Percentiles rank a stretch among this genome's conserved stretches.
Conservation (phyloP, 2,888 invertebrate species). For the Thymelicus acteon region DNA sequence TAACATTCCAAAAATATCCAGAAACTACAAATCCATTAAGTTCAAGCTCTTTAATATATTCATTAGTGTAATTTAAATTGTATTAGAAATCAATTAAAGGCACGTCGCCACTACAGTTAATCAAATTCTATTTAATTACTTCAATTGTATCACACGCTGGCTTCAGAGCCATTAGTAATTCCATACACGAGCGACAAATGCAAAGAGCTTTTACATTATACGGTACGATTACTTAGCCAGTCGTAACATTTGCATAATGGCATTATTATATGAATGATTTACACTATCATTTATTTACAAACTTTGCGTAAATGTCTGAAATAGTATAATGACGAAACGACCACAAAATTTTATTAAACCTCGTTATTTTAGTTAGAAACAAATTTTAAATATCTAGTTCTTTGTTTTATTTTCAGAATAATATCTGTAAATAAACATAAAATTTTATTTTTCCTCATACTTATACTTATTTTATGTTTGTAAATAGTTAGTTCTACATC, state of each 20-base stretch:
- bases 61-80: slow-evolving; percentile 11
- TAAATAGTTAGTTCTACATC: too few species aligned
- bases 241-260: slow-evolving; percentile 40
- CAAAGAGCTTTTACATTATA: slow-evolving; percentile 38
- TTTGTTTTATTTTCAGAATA: too few species aligned
- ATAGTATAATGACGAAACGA: not conserved
- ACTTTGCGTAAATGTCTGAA: not conserved
- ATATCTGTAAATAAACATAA: too few species aligned
- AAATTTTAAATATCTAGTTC: too few species aligned
- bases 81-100: slow-evolving; percentile 15
- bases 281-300: slow-evolving; percentile 25
- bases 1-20: too few species aligned
- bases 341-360: not conserved
- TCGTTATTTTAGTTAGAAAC: too few species aligned
- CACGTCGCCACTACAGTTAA: slow-evolving; percentile 24
- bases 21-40: too few species aligned
- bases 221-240: slow-evolving; percentile 34
- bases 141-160: slow-evolving; percentile 37
- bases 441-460: too few species aligned
- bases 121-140: slow-evolving; percentile 37
- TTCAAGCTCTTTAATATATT: not conserved
- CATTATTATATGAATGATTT: slow-evolving; percentile 41
- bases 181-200: slow-evolving; percentile 32
- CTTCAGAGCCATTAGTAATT: slow-evolving; percentile 24
- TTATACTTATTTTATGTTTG: too few species aligned